phyloP scores from a whole-genome alignment of 2,888 invertebrate genomes.

The Eupithecia inturbata region DNA sequence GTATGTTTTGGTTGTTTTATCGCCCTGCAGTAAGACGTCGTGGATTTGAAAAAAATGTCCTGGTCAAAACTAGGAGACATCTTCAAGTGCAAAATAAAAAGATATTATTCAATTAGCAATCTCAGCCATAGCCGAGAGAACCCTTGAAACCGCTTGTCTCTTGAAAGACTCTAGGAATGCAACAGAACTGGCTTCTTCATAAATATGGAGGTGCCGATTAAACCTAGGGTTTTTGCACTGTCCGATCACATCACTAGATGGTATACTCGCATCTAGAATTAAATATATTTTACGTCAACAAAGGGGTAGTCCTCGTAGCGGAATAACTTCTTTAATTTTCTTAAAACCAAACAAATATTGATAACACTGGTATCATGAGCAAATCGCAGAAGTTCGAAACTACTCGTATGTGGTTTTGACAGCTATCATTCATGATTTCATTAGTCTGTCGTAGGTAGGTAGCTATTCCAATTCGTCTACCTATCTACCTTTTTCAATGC shows the following conservation, averaged over 20 bases:
- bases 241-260: slow-evolving; percentile 24
- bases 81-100: background rate
- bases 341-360: too few relatives aligned
- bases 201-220: slow-evolving; percentile 79
- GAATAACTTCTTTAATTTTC: too few relatives aligned
- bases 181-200: slow-evolving; percentile 68
- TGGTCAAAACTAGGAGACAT: background rate
- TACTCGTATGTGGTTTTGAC: too few relatives aligned
- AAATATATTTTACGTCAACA: too few relatives aligned
- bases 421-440: too few relatives aligned
- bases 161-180: slow-evolving; percentile 69
- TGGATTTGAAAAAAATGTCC: background rate
- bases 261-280: too few relatives aligned
- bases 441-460: too few relatives aligned
- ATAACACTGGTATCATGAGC: too few relatives aligned
- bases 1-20: background rate
- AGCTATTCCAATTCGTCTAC: too few relatives aligned
- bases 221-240: slow-evolving; percentile 67
- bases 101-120: slow-evolving; percentile 48
- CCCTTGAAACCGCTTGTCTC: slow-evolving; percentile 39
- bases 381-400: too few relatives aligned
- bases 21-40: background rate
- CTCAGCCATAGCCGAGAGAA: slow-evolving; percentile 52
- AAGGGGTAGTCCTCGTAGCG: too few relatives aligned
- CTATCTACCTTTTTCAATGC: too few relatives aligned